Percentiles rank a stretch among this genome's conserved stretches.
These are phyloP conservation scores for Cephus cinctus DNA, from an alignment of 1,140 invertebrate genomes.

Conservation along the genomic window DNA sequence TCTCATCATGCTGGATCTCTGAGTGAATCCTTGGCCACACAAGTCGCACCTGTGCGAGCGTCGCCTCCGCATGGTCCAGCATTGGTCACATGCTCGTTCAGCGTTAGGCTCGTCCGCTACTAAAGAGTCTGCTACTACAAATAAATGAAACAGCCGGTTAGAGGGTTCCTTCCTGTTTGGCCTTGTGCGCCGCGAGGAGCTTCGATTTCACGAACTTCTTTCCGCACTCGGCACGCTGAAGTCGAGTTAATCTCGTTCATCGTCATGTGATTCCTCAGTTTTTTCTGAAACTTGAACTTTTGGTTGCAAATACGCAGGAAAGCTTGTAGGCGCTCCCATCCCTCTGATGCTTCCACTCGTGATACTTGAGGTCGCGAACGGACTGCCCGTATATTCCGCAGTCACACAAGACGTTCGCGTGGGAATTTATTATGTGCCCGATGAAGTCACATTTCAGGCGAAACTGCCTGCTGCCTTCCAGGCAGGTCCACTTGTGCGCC, in stretches of 20 bases:
- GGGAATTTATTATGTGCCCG: background rate
- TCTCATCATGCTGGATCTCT: constrained; percentile 22
- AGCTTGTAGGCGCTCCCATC: background rate
- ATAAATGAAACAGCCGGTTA: too few species aligned
- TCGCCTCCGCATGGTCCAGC: too few species aligned
- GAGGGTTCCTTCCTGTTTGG: too few species aligned
- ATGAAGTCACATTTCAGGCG: background rate
- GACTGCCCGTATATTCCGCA: background rate
- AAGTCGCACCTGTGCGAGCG: too few species aligned
- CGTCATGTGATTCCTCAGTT: constrained; percentile 51
- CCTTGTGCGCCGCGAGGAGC: constrained; percentile 58
- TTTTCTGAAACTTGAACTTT: constrained; percentile 26
- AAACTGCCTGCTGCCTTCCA: background rate
- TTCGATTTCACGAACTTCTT: constrained; percentile 44
- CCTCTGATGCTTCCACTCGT: background rate
- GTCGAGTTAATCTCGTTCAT: constrained; percentile 47
- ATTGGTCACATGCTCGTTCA: too few species aligned
- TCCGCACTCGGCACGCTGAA: constrained; percentile 33
- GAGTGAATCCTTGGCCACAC: constrained; percentile 32
- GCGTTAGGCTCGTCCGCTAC: too few species aligned
- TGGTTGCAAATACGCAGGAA: background rate
- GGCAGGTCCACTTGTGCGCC: too few species aligned
- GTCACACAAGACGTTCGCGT: background rate
- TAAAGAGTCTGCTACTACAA: too few species aligned
- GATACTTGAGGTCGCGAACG: background rate